phyloP scores from a whole-genome alignment of 2,797 vertebrate species.

The Mormyrops attenuatus region DNA sequence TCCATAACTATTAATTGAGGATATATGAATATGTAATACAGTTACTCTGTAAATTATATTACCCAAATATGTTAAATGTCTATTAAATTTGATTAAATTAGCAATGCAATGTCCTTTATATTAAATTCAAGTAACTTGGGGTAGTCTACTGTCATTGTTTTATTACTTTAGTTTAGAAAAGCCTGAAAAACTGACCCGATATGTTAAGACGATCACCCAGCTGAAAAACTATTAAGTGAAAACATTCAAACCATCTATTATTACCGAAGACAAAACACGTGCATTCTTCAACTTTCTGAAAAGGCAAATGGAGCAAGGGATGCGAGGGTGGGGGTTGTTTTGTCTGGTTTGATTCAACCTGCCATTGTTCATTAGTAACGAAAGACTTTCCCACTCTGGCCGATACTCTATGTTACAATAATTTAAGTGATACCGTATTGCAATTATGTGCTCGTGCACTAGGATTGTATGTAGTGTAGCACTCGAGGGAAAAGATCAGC shows the following conservation, averaged over 20 bases:
- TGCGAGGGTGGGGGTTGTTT: background rate
- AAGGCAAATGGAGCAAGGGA: background rate
- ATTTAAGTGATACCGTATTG: background rate
- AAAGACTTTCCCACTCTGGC: background rate
- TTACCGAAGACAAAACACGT: background rate
- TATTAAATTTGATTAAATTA: background rate
- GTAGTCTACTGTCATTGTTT: background rate
- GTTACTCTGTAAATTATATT: background rate
- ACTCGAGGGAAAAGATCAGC: background rate
- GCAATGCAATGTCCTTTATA: background rate
- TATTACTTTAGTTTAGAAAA: background rate
- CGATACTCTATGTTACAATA: background rate
- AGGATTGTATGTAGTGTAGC: background rate
- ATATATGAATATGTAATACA: background rate
- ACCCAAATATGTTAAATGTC: background rate
- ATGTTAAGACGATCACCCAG: background rate
- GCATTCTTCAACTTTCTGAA: background rate
- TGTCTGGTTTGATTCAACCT: slow-evolving; percentile 5
- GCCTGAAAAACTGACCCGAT: background rate
- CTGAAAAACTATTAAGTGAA: slow-evolving; percentile 4
- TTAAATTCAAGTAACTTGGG: background rate
- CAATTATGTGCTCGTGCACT: background rate
- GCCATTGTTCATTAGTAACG: background rate
- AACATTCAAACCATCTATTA: background rate
- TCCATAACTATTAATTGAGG: background rate